A percentile compares a stretch with the other conserved stretches of the same genome.
Evolutionary conservation across 2,797 vertebrate species (phyloP).

Genomic region (Rousettus madagascariensis): DNA sequence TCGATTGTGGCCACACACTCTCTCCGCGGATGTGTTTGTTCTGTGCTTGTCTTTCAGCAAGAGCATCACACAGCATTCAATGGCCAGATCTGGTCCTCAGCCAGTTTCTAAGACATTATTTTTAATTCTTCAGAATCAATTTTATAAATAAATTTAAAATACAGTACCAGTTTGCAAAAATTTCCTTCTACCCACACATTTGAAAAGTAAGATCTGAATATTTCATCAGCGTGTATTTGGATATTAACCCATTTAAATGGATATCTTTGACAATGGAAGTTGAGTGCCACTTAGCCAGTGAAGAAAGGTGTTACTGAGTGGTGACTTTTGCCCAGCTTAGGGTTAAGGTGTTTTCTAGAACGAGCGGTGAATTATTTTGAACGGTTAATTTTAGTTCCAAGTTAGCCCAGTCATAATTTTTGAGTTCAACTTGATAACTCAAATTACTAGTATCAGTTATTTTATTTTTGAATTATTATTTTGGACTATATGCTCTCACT

Average conservation of each 20-base stretch:
- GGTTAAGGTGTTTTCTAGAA: constrained; percentile 31
- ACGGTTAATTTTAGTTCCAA: constrained; percentile 9
- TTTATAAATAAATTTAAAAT: constrained; percentile 56
- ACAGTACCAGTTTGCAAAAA: constrained; percentile 14
- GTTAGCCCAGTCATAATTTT: constrained; percentile 22
- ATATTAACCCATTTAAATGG: constrained; percentile 38
- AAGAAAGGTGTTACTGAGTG: neutral
- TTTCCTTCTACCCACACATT: constrained; percentile 18
- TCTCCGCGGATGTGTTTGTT: constrained; percentile 33
- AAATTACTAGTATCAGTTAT: neutral
- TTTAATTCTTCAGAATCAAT: constrained; percentile 26
- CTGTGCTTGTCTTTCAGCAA: constrained; percentile 55
- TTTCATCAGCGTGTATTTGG: constrained; percentile 43
- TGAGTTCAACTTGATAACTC: constrained; percentile 36
- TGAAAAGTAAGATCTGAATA: constrained; percentile 55
- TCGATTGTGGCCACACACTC: constrained; percentile 48
- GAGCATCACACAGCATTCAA: constrained; percentile 24
- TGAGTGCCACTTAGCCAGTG: neutral
- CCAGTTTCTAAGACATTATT: neutral
- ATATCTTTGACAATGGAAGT: neutral
- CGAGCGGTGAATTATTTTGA: constrained; percentile 40
- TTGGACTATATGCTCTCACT: constrained; percentile 19
- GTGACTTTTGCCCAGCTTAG: constrained; percentile 14
- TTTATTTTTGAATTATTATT: constrained; percentile 48
- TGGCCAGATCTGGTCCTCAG: constrained; percentile 48